Evolutionary conservation across 2,888 invertebrate species (phyloP).

Genomic region (Archips crataeganus): DNA sequence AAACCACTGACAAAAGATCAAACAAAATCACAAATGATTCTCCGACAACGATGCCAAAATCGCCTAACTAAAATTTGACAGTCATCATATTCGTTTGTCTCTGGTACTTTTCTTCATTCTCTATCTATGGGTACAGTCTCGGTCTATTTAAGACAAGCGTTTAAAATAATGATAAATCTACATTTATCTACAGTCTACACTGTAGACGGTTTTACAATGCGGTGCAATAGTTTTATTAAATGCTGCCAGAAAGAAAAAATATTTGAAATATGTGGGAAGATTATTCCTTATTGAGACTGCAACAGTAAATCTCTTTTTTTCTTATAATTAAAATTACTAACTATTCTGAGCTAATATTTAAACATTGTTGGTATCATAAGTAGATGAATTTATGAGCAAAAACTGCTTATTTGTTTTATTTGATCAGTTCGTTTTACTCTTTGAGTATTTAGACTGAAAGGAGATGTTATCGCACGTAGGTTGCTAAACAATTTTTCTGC

Average conservation of each 20-base stretch:
- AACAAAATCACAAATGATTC: conserved; percentile 32
- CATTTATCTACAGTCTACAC: no score
- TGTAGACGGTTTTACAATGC: not conserved
- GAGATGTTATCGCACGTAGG: no score
- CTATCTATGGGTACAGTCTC: conserved; percentile 33
- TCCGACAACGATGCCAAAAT: conserved; percentile 47
- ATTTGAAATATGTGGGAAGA: not conserved
- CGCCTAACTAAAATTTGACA: conserved; percentile 70
- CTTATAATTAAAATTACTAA: no score
- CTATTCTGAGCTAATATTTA: no score
- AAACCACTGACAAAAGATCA: conserved; percentile 10
- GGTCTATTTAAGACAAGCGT: conserved; percentile 19
- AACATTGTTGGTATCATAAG: no score
- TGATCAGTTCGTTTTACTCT: no score
- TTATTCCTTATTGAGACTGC: not conserved
- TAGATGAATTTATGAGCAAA: no score
- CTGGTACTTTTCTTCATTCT: not conserved
- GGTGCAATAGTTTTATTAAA: not conserved
- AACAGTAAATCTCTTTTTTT: no score
- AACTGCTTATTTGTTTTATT: no score
- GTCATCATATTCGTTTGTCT: conserved; percentile 58
- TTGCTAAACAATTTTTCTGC: no score
- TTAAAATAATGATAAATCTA: not conserved
- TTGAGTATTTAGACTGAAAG: no score
- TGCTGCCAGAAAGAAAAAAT: not conserved